These are phyloP conservation scores for Agonopterix arenella DNA, from an alignment of 2,888 invertebrate genomes.

Conservation along the genomic window DNA sequence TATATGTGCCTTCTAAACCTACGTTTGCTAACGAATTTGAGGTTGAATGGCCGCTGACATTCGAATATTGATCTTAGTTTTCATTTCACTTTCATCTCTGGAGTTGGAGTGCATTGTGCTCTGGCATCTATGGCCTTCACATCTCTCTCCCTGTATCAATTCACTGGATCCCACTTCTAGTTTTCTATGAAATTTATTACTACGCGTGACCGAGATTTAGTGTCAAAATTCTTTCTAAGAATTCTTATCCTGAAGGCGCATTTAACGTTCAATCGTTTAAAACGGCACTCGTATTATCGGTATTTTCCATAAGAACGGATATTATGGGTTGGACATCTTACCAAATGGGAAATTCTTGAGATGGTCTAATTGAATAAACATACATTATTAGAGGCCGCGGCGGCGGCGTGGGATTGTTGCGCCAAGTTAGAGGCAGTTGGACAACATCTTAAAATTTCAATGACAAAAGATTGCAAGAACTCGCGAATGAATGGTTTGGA, in stretches of 20 bases:
- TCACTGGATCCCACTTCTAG: too few relatives aligned
- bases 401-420: slow-evolving; percentile 4
- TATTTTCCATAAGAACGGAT: not conserved
- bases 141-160: too few relatives aligned
- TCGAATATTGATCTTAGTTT: slow-evolving; percentile 36
- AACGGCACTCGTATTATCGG: too few relatives aligned
- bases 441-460: too few relatives aligned
- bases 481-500: too few relatives aligned
- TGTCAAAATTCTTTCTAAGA: too few relatives aligned
- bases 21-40: slow-evolving; percentile 15
- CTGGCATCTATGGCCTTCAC: too few relatives aligned
- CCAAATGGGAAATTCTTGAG: not conserved
- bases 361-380: not conserved
- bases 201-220: too few relatives aligned
- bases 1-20: slow-evolving; percentile 2
- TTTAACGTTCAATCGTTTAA: too few relatives aligned
- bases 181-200: too few relatives aligned
- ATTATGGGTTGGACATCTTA: not conserved
- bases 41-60: slow-evolving; percentile 38
- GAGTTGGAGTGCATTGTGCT: slow-evolving; percentile 25
- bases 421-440: not conserved
- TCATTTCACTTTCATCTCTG: slow-evolving; percentile 37
- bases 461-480: too few relatives aligned
- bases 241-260: too few relatives aligned
- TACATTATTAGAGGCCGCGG: slow-evolving; percentile 1